Evolutionary conservation across 2,888 invertebrate species (phyloP).

Genomic region (Kryphioiulus occultus): DNA sequence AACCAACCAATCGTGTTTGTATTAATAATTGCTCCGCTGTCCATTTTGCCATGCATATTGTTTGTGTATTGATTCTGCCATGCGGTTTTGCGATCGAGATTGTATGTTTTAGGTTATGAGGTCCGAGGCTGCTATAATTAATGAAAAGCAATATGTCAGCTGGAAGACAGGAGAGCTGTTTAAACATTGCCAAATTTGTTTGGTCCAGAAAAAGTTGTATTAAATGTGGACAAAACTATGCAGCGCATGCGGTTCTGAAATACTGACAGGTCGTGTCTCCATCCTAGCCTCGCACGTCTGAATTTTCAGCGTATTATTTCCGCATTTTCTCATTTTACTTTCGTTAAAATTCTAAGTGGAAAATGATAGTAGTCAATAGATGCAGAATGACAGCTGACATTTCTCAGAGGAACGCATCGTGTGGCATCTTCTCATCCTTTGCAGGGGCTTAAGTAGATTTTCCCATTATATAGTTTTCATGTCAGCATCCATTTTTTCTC

Average conservation of each 20-base stretch:
- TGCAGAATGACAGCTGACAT: slow-evolving; percentile 22
- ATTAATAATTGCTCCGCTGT: background rate
- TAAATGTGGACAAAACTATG: background rate
- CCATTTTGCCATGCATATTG: background rate
- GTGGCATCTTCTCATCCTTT: slow-evolving; percentile 26
- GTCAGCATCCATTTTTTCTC: background rate
- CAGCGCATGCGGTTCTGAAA: background rate
- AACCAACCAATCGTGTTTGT: background rate
- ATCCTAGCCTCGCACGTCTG: background rate
- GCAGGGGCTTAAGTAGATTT: background rate
- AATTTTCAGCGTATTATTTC: background rate
- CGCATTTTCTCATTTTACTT: background rate
- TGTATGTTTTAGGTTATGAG: slow-evolving; percentile 28
- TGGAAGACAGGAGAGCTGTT: background rate
- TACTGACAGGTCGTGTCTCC: background rate
- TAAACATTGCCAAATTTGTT: background rate
- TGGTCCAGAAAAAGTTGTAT: background rate
- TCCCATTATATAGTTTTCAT: slow-evolving; percentile 39
- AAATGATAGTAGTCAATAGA: background rate
- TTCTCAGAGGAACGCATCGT: background rate
- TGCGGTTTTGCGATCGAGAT: background rate
- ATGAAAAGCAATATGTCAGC: slow-evolving; percentile 18
- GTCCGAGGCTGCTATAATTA: background rate
- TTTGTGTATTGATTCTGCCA: background rate
- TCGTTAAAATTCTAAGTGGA: background rate